Conservation (phyloP, 2,113 vertebrate species). For the Lipotes vexillifer region DNA sequence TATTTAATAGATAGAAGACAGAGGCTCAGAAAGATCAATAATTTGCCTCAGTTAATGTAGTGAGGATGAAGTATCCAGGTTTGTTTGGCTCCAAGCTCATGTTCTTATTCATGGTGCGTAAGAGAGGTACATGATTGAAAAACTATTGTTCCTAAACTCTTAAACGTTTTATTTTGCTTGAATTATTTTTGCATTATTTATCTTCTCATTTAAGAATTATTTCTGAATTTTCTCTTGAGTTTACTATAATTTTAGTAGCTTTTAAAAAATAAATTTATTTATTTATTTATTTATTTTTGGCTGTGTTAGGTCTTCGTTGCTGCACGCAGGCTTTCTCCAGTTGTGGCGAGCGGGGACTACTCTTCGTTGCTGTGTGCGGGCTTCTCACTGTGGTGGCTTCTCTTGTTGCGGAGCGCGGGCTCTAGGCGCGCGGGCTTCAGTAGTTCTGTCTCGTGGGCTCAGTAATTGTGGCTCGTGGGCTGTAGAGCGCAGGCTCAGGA, state of each 20-base stretch:
- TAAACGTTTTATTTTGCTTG: not conserved
- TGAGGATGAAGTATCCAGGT: not conserved
- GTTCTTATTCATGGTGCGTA: not conserved
- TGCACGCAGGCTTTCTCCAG: too few relatives aligned
- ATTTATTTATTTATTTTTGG: too few relatives aligned
- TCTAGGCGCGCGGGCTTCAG: too few relatives aligned
- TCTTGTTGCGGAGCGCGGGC: too few relatives aligned
- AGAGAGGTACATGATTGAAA: not conserved
- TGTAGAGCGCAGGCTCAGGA: too few relatives aligned
- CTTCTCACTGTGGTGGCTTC: too few relatives aligned
- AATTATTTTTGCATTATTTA: not conserved
- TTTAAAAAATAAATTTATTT: too few relatives aligned
- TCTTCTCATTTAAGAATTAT: not conserved
- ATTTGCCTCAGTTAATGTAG: slow-evolving; percentile 18
- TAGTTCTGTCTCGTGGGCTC: too few relatives aligned
- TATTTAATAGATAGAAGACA: not conserved
- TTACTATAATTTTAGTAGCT: not conserved
- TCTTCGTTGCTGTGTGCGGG: too few relatives aligned
- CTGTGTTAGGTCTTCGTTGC: too few relatives aligned
- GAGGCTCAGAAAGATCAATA: slow-evolving; percentile 7
- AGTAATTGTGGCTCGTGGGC: too few relatives aligned
- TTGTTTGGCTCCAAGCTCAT: not conserved
- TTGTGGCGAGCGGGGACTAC: too few relatives aligned
- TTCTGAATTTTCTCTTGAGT: not conserved
- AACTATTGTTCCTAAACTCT: not conserved